phyloP scores from a whole-genome alignment of 1,140 invertebrate genomes.

The Sinella curviseta region DNA sequence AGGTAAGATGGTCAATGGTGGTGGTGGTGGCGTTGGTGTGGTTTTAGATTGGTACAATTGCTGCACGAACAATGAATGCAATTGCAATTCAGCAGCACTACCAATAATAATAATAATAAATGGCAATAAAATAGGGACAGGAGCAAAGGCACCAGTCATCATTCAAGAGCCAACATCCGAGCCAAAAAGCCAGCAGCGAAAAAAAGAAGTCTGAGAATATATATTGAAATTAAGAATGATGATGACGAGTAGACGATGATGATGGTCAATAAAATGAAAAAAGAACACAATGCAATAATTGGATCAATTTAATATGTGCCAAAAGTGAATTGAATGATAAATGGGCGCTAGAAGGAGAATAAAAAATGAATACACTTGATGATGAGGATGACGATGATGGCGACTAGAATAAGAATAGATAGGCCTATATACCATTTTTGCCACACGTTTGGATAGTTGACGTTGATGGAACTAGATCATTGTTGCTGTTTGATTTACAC shows the following conservation, averaged over 20 bases:
- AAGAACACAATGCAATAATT: neutral
- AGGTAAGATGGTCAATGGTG: neutral
- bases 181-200: neutral
- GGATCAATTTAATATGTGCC: neutral
- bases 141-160: too few relatives aligned
- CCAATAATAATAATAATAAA: too few relatives aligned
- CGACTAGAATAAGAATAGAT: too few relatives aligned
- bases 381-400: too few relatives aligned
- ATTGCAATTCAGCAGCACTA: too few relatives aligned
- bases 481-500: neutral
- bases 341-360: too few relatives aligned
- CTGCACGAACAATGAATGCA: too few relatives aligned
- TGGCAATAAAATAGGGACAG: too few relatives aligned
- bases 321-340: neutral
- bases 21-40: neutral
- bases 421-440: too few relatives aligned
- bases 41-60: too few relatives aligned
- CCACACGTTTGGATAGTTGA: neutral
- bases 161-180: too few relatives aligned
- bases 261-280: neutral
- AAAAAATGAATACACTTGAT: too few relatives aligned
- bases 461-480: neutral
- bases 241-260: neutral
- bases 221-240: neutral
- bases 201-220: neutral